Base-by-base conservation (phyloP, 2,113 vertebrate genomes). In the Sphaerodactylus townsendi region DNA sequence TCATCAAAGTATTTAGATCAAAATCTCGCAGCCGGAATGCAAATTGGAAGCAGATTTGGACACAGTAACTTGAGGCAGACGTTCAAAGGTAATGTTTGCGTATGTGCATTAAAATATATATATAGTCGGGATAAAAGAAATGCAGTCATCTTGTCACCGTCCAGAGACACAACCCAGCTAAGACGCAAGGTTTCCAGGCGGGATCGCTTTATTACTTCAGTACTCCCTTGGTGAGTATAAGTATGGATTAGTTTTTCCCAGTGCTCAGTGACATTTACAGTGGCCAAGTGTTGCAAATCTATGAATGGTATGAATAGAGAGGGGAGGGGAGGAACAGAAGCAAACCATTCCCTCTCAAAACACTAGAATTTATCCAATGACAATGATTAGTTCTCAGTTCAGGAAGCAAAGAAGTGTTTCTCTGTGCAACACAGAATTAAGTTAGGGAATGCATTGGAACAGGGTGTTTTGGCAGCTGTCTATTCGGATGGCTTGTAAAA, bases 41-140 rank as follows among this genome's bases (percentile, higher is more conserved):
- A 93, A 94, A 94, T 93, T 94, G 93, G 89, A 93, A 93, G 86
- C 93, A 95, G 92, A 93, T 89, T 89, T 90, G 92, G 82, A 71
- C 70, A 69, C 71, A 68, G 69, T 75, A 79, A 79, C 79, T 44
- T 3, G 62, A 90, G 80, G 71, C 89, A 86, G 85, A 84, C 81
- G 77, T 85, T 81, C 83, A 83, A 86, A 86, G 75, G 56, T 76
- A 81, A 4, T 39, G 74, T 21, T 41, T 37, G 33, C 6, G 39
- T 33, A 66, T 23, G 48, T 39, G 41, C n/a, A 33, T 64, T 33
- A 79, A 33, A 33, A 46, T 71, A n/a, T 5, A 10, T 37, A 39
- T 23, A 53, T 8, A 62, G 11, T n/a, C 1, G 46, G n/a, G 35
- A 62, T 62, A 62, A 71, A 72, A 62, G 83, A 72, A 79, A 64